These are phyloP conservation scores for Antheraea yamamai DNA, from an alignment of 2,888 invertebrate species.

Conservation along the genomic window DNA sequence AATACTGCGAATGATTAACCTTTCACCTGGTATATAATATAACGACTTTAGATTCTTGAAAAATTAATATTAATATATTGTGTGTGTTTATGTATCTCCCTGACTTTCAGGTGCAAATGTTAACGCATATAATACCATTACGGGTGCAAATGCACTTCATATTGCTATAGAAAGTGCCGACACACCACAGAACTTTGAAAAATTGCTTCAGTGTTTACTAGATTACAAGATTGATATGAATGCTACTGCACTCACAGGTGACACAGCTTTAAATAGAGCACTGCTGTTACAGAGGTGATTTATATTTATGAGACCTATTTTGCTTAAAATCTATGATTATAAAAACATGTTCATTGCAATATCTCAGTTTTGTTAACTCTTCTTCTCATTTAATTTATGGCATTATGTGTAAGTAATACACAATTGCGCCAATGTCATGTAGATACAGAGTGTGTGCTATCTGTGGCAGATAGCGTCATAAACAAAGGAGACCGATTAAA, in stretches of 20 bases:
- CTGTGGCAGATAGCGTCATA: too few relatives aligned
- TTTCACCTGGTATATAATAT: too few relatives aligned
- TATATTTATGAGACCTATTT: not conserved
- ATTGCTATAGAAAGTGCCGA: conserved; percentile 82
- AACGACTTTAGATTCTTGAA: not conserved
- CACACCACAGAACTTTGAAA: conserved; percentile 74
- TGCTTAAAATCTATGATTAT: not conserved
- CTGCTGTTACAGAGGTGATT: conserved; percentile 72
- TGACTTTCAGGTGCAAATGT: conserved; percentile 77
- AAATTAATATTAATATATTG: not conserved
- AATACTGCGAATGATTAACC: too few relatives aligned
- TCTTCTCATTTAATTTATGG: too few relatives aligned
- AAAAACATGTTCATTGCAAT: not conserved
- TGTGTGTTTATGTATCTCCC: not conserved
- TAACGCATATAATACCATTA: conserved; percentile 76
- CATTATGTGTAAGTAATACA: too few relatives aligned
- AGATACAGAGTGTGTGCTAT: too few relatives aligned
- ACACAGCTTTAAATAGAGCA: conserved; percentile 79
- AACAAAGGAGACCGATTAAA: too few relatives aligned
- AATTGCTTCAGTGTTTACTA: conserved; percentile 74
- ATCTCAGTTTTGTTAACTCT: too few relatives aligned
- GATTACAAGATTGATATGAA: conserved; percentile 73
- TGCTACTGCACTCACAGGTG: conserved; percentile 69
- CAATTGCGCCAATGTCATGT: too few relatives aligned
- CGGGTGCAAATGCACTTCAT: conserved; percentile 83